A percentile compares a stretch with the other conserved stretches of the same genome.
Evolutionary conservation across 53 echinoderm and acorn worm genomes (phyloP).

Genomic region (Pentamera pediparva): DNA sequence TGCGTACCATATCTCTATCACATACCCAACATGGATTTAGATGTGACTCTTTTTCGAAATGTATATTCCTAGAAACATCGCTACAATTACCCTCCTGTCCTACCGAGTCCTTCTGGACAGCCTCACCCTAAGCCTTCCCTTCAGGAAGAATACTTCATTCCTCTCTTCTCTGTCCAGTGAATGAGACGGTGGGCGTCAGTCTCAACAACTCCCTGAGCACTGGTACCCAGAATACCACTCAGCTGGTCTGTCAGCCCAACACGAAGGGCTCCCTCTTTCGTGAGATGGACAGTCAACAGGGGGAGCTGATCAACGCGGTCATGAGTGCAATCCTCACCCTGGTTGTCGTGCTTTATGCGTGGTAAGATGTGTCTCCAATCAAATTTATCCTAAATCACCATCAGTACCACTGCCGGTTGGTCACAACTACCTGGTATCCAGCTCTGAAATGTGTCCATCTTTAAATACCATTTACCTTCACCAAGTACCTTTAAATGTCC

Average conservation of each 20-base stretch:
- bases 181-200: neutral
- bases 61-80: no score
- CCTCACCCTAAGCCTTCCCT: no score
- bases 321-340: constrained; percentile 57
- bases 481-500: no score
- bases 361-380: constrained; percentile 58
- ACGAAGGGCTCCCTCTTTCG: constrained; percentile 39
- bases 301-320: constrained; percentile 68
- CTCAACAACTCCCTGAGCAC: constrained; percentile 10
- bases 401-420: neutral
- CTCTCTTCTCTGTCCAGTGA: neutral
- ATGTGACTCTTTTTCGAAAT: no score
- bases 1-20: no score
- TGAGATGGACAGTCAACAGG: constrained; percentile 54
- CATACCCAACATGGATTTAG: no score
- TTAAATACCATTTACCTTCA: no score
- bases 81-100: no score
- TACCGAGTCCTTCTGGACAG: no score
- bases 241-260: constrained; percentile 39
- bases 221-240: constrained; percentile 24
- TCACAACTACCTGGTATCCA: neutral
- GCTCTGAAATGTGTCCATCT: no score
- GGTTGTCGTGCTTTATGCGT: constrained; percentile 82
- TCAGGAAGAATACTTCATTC: no score
- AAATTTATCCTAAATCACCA: no score